Evolutionary conservation across 1,140 invertebrate genomes (phyloP), one percentile per base, ranked within the genome.

Genomic region (Pectinophora gossypiella): DNA sequence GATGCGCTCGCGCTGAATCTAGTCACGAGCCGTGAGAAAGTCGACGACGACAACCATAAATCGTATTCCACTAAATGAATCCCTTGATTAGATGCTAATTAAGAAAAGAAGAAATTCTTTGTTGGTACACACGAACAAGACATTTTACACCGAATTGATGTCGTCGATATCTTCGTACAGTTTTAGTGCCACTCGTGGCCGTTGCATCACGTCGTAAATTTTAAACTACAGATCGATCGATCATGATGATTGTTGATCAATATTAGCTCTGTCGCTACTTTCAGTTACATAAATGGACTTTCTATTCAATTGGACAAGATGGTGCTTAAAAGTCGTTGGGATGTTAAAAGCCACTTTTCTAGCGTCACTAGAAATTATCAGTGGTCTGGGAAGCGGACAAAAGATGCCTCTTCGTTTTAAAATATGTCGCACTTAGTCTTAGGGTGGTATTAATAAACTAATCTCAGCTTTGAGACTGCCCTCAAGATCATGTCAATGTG

Each of bases 11-110:
- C 23, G 36, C 13, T 4, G 7, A 38, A 10, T 38, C 13, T 10
- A 38, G 13, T 38, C 36, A 7, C 36, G 7, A n/a, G 36, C 13
- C 74, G 74, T 80, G 82, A 82, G 82, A 85, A 85, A 80, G 68
- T 68, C 47, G 44, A 53, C 51, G 61, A 49, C 52, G 42, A 48
- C 27, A 42, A 63, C 56, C 69, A 72, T 81, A 83, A 83, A 81
- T 76, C 64, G 62, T 79, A 19, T 66, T 61, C 57, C 59, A 67
- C 61, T 82, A 75, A 83, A 81, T 72, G 77, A 74, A 64, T 72
- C 72, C 68, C 67, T 83, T 85, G 68, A 80, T 82, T 76, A 59
- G 68, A 75, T 72, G 68, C 68, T 80, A 76, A 83, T 81, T 80
- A 72, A 78, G 57, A 73, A 72, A 78, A 74, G 57, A 78, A 71